Conservation (phyloP, 2,113 vertebrate species). For the Ochotona curzoniae region DNA sequence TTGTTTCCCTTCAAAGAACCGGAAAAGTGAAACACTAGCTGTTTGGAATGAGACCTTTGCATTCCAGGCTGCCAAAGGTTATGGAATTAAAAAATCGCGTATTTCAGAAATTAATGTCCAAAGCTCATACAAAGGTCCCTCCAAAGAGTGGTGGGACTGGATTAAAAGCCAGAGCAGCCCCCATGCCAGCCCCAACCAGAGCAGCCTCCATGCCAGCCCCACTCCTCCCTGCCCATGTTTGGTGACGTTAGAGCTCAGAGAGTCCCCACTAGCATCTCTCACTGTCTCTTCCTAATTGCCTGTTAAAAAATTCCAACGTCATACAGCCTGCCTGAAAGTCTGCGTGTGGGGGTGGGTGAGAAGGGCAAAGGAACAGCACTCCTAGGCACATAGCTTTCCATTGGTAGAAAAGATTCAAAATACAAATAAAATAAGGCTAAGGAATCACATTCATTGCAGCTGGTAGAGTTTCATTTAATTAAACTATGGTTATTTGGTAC, state of each 20-base stretch:
- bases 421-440: conserved; percentile 33
- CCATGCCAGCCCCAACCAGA: too few species aligned
- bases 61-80: neutral
- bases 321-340: neutral
- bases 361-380: neutral
- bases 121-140: neutral
- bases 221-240: neutral
- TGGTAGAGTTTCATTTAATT: conserved; percentile 62
- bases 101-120: conserved; percentile 26
- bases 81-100: neutral
- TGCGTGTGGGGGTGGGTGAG: neutral
- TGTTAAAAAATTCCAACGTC: neutral
- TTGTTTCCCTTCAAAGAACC: conserved; percentile 36
- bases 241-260: neutral
- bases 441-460: conserved; percentile 53
- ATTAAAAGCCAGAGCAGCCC: too few species aligned
- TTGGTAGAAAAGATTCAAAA: conserved; percentile 46
- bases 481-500: conserved; percentile 57
- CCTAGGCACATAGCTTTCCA: neutral
- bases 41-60: conserved; percentile 13
- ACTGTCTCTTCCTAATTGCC: neutral
- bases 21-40: neutral
- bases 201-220: too few species aligned
- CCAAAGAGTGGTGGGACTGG: neutral
- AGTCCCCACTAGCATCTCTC: neutral